Conservation (phyloP, 1,140 invertebrate genomes). For the Drosophila seguyi region DNA sequence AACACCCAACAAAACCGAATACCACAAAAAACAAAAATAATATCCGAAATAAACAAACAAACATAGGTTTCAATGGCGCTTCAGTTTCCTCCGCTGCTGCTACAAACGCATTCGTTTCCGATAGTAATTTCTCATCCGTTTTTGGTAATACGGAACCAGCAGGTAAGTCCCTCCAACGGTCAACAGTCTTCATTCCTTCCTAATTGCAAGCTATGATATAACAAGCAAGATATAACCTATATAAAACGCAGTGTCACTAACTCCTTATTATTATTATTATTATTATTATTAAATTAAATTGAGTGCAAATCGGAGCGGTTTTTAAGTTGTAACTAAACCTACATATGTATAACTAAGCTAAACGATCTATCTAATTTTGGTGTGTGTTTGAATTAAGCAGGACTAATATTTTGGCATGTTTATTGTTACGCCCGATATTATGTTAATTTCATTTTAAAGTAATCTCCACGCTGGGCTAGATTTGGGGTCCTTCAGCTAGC, state of each 20-base stretch:
- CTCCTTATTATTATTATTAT: neutral
- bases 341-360: constrained; percentile 15
- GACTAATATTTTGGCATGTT: constrained; percentile 33
- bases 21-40: constrained; percentile 40
- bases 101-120: constrained; percentile 93
- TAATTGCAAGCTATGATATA: constrained; percentile 44
- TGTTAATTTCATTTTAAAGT: neutral
- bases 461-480: constrained; percentile 3
- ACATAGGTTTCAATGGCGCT: constrained; percentile 86
- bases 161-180: constrained; percentile 87
- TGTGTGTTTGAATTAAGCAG: constrained; percentile 18
- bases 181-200: constrained; percentile 47
- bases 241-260: constrained; percentile 31
- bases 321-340: constrained; percentile 11
- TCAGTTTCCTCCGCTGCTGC: constrained; percentile 87
- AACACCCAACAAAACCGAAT: constrained; percentile 48
- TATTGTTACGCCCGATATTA: constrained; percentile 3
- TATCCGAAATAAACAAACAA: constrained; percentile 38
- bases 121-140: constrained; percentile 93
- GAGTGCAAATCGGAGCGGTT: constrained; percentile 18
- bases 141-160: constrained; percentile 91
- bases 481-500: neutral
- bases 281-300: constrained; percentile 18
- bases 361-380: constrained; percentile 10
- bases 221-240: constrained; percentile 10